Percentiles rank a stretch among this genome's conserved stretches.
Conservation (phyloP, 92 coral and sea anemone species). For the Actinernus sp. region DNA sequence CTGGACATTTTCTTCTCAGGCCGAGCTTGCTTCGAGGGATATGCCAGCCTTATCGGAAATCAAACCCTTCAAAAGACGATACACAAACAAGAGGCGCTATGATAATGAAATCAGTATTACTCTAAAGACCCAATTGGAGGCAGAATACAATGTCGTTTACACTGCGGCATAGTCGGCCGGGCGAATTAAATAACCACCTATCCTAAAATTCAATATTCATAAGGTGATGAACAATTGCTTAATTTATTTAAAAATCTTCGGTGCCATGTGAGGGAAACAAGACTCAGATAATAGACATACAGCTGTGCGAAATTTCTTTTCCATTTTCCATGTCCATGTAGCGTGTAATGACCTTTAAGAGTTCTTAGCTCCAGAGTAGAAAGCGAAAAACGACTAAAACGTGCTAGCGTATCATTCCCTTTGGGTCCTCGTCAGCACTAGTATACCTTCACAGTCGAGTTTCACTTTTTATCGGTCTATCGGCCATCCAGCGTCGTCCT, state of each 20-base stretch:
- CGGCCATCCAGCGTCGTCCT: background rate
- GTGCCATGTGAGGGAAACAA: conserved; percentile 75
- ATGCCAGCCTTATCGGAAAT: conserved; percentile 77
- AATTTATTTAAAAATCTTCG: conserved; percentile 75
- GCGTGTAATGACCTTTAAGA: conserved; percentile 98
- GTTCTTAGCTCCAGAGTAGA: conserved; percentile 82
- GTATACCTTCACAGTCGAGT: no score
- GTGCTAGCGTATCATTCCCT: conserved; percentile 53
- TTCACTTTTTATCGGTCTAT: no score
- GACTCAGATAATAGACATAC: conserved; percentile 77
- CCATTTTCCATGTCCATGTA: conserved; percentile 92
- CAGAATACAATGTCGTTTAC: conserved; percentile 61
- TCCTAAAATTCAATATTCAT: conserved; percentile 55
- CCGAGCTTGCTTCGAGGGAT: conserved; percentile 42
- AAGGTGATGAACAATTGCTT: conserved; percentile 80
- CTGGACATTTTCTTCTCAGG: conserved; percentile 76
- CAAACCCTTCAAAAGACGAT: conserved; percentile 68
- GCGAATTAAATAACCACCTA: conserved; percentile 73
- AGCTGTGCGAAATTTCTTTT: conserved; percentile 89
- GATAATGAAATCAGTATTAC: conserved; percentile 84
- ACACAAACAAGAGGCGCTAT: conserved; percentile 75
- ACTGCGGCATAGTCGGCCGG: conserved; percentile 37
- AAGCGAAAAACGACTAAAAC: conserved; percentile 83
- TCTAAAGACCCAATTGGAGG: conserved; percentile 58
- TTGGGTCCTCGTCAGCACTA: no score